Evolutionary conservation across 2,113 vertebrate genomes (phyloP), one percentile per base, ranked within the genome.

Genomic region (Centropus unirufus): DNA sequence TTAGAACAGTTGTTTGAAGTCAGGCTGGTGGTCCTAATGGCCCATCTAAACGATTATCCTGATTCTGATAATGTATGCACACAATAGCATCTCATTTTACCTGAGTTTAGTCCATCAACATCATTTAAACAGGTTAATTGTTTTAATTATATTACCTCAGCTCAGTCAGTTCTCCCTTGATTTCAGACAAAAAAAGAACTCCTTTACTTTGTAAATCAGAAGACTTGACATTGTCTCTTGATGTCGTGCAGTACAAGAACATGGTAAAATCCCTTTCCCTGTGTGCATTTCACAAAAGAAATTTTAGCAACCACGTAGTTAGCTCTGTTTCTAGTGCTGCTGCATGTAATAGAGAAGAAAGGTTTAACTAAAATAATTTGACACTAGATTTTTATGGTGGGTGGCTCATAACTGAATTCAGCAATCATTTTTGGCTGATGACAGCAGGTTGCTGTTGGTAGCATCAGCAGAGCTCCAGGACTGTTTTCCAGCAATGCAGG

Each of bases 361-460:
- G 0, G 3, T 52, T 91, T 29, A 67, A 47, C 22, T 30, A 4
- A 46, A 57, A 22, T 19, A 2, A 14, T 20, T 26, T 26, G 32
- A 16, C 24, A 10, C 57, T 49, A 42, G 26, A 8, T 49, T 90
- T 89, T 83, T 69, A 36, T 20, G 9, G 29, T 9, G 70, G 21
- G 46, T 80, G 75, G 63, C n/a, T 16, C 3, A 1, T 11, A 39
- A 46, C 58, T 42, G 34, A 17, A 40, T 40, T 44, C 16, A 4
- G 36, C 32, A 5, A 12, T 54, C 1, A 2, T 58, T 92, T 68
- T 44, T 6, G 30, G n/a, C 21, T 0, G 0, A n/a, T 49, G 9
- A 3, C 59, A 26, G n/a, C 39, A 32, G 39, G 55, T 21, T 29
- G 30, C 1, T 4, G 46, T 54, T 9, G 17, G 40, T 34, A 16